Evolutionary conservation across 2,888 invertebrate genomes (phyloP), one percentile per base, ranked within the genome.

Genomic region (Oxyscelio sp.): DNA sequence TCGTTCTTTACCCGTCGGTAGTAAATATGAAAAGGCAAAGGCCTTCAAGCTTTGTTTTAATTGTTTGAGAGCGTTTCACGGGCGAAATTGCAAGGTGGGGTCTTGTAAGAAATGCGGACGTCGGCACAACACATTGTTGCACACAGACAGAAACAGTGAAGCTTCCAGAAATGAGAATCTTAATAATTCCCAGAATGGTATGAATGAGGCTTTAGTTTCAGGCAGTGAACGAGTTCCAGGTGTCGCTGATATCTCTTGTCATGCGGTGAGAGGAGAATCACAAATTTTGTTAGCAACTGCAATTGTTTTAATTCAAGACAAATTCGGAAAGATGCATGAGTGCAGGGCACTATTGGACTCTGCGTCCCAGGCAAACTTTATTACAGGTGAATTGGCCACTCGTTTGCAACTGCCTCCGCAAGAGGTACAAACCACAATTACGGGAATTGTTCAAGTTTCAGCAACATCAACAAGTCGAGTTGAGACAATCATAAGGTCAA

Each of bases 201-300:
- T 56, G 4, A n/a, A 40, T 11, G 21, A n/a, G 4, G 19, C 24
- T 15, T 27, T 9, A 27, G 27, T 27, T 27, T 27, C 27, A 27
- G 6, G 6, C 27, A 27, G 27, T 27, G 27, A 27, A 27, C 27
- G 11, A 50, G 22, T 4, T 50, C 11, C 50, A 50, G 19, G 50
- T 50, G 48, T 48, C 22, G 21, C 22, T 19, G 9, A 9, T 9
- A 22, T 22, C 22, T 50, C 3, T 11, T 22, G 27, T 27, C 27
- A 27, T 27, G 27, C 6, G 6, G 6, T 27, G 27, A 27, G 40
- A 11, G 27, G 13, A 9, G 31, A 31, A 8, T 31, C 54, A 9
- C 6, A 31, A 5, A 17, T 48, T 6, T 19, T 86, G 5, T 43
- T 81, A 15, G 58, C 77, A 9, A 84, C 71, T 1, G 75, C 80